Percentiles rank a stretch among this genome's conserved stretches.
phyloP scores from a whole-genome alignment of 2,888 invertebrate genomes.

The Melinaea marsaeus region DNA sequence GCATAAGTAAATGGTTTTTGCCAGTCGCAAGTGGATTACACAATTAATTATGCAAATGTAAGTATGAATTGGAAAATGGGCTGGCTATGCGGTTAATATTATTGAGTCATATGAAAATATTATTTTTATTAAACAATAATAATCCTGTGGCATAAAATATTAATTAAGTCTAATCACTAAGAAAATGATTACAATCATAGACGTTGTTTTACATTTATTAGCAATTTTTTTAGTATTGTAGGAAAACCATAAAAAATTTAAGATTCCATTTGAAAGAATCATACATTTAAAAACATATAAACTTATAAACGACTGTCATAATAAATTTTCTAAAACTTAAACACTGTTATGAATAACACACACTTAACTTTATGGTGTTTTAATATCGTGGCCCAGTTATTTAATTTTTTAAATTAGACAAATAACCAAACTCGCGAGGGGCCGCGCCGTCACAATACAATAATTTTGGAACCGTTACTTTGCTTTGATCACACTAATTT shows the following conservation, averaged over 20 bases:
- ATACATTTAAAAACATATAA: neutral
- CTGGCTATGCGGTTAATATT: conserved; percentile 43
- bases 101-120: conserved; percentile 40
- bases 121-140: too few relatives aligned
- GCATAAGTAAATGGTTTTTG: conserved; percentile 40
- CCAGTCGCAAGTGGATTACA: conserved; percentile 50
- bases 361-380: conserved; percentile 4
- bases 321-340: conserved; percentile 4
- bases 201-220: too few relatives aligned
- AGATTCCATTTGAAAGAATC: neutral
- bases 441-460: conserved; percentile 38
- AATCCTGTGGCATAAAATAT: too few relatives aligned
- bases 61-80: conserved; percentile 34
- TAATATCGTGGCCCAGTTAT: neutral
- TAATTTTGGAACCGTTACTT: conserved; percentile 32
- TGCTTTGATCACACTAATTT: conserved; percentile 7
- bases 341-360: conserved; percentile 2
- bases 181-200: too few relatives aligned
- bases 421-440: conserved; percentile 40
- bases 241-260: too few relatives aligned
- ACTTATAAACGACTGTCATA: neutral
- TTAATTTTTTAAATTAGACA: conserved; percentile 54
- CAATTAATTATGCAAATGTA: conserved; percentile 60
- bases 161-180: too few relatives aligned
- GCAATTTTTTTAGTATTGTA: too few relatives aligned